Percentiles rank a stretch among this genome's conserved stretches.
These are phyloP conservation scores for Phaetusa simplex DNA, from an alignment of 2,113 vertebrate species.

Conservation along the genomic window DNA sequence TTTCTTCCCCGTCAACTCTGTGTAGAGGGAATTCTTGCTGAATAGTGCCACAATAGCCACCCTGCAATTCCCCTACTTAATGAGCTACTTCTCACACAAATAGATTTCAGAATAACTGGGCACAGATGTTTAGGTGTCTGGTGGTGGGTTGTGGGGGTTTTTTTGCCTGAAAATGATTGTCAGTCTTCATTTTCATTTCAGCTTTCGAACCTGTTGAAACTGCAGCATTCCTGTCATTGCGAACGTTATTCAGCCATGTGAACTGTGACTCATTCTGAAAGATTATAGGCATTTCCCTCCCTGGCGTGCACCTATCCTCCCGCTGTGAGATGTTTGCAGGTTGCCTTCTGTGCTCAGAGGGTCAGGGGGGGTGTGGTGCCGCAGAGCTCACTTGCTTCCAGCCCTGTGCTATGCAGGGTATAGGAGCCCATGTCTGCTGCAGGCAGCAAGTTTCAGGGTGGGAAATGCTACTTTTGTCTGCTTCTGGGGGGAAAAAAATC, in stretches of 20 bases:
- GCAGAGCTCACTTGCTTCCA: background rate
- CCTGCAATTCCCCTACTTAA: background rate
- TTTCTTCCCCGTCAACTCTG: background rate
- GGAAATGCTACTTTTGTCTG: background rate
- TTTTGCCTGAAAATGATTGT: background rate
- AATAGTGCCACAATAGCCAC: background rate
- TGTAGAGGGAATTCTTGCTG: background rate
- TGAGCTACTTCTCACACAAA: background rate
- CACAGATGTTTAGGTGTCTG: background rate
- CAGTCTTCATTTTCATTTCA: conserved; percentile 47
- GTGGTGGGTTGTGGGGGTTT: no score
- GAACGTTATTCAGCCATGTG: background rate
- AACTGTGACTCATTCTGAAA: conserved; percentile 31
- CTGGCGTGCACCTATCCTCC: background rate
- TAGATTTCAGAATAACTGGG: background rate
- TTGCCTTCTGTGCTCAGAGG: background rate
- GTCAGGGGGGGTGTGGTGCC: background rate
- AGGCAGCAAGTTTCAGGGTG: background rate
- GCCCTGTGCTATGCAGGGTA: background rate
- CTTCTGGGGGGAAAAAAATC: background rate
- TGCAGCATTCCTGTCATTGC: conserved; percentile 18
- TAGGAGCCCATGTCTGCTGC: background rate
- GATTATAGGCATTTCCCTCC: background rate
- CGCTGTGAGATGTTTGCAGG: background rate
- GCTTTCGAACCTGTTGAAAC: conserved; percentile 21